Conservation (phyloP, 2,888 invertebrate species). For the Aelia acuminata region DNA sequence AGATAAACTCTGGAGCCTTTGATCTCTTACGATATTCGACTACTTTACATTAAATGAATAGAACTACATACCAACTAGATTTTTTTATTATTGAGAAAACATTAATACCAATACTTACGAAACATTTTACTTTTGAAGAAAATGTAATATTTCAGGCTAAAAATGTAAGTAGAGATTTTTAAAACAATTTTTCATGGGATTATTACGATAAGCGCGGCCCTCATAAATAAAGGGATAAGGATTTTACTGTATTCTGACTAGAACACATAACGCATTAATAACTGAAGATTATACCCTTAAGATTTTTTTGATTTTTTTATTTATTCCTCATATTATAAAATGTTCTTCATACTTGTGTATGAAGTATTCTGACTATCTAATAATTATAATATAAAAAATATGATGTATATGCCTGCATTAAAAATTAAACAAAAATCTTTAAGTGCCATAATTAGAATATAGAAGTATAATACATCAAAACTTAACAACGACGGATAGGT, state of each 20-base stretch:
- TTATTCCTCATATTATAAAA: not conserved
- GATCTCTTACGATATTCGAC: too few species aligned
- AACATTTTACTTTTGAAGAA: not conserved
- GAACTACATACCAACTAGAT: too few species aligned
- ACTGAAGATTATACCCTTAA: not conserved
- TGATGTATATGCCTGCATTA: too few species aligned
- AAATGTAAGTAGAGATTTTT: conserved; percentile 9
- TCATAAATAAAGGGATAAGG: conserved; percentile 27
- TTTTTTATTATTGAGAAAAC: not conserved
- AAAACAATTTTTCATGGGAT: conserved; percentile 27
- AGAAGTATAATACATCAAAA: too few species aligned
- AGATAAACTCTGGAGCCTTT: too few species aligned
- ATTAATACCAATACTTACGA: not conserved
- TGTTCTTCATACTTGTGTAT: too few species aligned
- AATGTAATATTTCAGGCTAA: not conserved
- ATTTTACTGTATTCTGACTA: conserved; percentile 7
- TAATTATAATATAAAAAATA: not conserved
- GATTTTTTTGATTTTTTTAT: not conserved
- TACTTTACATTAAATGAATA: too few species aligned
- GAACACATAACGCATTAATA: not conserved
- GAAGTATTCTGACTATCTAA: not conserved
- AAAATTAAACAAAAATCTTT: too few species aligned
- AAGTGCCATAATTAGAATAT: too few species aligned
- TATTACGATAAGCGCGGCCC: not conserved
- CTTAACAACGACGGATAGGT: too few species aligned